phyloP scores from a whole-genome alignment of 2,113 vertebrate species.

The Himantopus leucocephalus region DNA sequence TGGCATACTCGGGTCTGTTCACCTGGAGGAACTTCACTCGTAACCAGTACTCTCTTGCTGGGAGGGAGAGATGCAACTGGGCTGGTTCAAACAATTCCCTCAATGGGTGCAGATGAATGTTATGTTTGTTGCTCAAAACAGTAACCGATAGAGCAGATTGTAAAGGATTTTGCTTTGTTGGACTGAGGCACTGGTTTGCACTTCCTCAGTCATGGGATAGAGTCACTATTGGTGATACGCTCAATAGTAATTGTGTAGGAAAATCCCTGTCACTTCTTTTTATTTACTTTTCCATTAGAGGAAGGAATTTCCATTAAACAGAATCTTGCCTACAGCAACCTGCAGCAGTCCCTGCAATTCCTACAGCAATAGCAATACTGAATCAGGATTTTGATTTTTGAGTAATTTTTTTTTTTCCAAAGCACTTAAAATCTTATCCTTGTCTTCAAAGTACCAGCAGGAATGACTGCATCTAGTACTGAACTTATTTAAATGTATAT shows the following conservation, averaged over 20 bases:
- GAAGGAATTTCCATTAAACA: not conserved
- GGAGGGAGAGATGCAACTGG: not conserved
- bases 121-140: not conserved
- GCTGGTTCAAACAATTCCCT: not conserved
- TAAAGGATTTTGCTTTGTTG: not conserved
- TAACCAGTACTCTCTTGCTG: not conserved
- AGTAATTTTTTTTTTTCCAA: not conserved
- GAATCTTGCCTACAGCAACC: not conserved
- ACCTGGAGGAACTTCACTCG: not conserved
- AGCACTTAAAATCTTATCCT: not conserved
- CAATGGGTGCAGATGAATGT: not conserved
- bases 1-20: not conserved
- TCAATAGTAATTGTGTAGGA: not conserved
- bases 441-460: conserved; percentile 1
- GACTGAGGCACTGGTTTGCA: not conserved
- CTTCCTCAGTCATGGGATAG: not conserved
- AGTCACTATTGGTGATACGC: not conserved
- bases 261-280: not conserved
- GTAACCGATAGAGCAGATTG: not conserved
- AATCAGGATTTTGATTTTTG: not conserved
- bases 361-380: not conserved
- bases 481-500: not conserved
- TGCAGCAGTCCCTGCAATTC: not conserved
- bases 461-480: conserved; percentile 41
- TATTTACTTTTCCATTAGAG: not conserved